Base-by-base conservation (phyloP, 2,888 invertebrate species). In the Synanthedon formicaeformis region DNA sequence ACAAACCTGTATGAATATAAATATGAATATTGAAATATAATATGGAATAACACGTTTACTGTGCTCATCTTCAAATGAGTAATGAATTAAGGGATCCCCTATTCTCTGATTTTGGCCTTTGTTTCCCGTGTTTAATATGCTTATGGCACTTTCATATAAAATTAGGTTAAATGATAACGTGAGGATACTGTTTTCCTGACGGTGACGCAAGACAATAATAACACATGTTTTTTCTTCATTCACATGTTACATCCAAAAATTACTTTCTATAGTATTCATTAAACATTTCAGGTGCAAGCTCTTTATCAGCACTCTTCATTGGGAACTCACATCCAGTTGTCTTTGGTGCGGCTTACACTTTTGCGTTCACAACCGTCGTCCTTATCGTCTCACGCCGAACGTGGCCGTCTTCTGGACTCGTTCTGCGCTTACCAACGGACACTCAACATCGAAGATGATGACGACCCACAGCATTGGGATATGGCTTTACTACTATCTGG, bases 401-500 rank as follows among this genome's bases (percentile, higher is more conserved):
- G 94, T 18, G 89, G 90, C 0, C 79, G 86, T 34, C 74, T 94
- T 4, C 80, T 94, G n/a, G 91, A 93, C 69, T 90, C 92, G 1
- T 94, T 94, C 75, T 94, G 94, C 69, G 88, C 88, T 1, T 94
- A 93, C 73, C 91, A 93, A 60, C 86, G 88, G 41, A 82, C 81
- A 10, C 81, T 91, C 12, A 94, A 94, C 75, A 90, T 92, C 0
- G 74, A 81, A n/a, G 89, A 87, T 14, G 94, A 94, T 61, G 83
- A 87, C 0, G 88, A 93, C 70, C 92, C 92, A 0, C 87, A 90
- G 52, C 94, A 94, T 69, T 94, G 94, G 94, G 94, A 95, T 68
- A 92, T 94, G 89, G 94, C 91, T 1, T 77, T 94, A 4, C 91
- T 94, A 55, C 83, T 94, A 48, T 94, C 94, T 16, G 94, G 94